These are phyloP conservation scores for Allobates femoralis DNA, from an alignment of 2,797 vertebrate genomes.

Conservation along the genomic window DNA sequence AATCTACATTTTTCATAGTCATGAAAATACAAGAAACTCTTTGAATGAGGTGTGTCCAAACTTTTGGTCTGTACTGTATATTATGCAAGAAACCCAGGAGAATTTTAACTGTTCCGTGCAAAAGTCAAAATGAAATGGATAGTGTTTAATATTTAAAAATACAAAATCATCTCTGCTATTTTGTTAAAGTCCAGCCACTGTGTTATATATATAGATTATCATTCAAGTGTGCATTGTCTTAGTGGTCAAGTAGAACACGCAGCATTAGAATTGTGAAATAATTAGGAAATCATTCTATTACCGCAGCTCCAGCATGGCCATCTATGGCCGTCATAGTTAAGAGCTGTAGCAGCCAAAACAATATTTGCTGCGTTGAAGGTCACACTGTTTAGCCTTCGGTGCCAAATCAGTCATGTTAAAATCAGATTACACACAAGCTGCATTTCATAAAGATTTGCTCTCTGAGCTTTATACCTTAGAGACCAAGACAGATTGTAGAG, in stretches of 20 bases:
- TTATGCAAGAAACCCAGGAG: background rate
- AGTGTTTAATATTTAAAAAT: background rate
- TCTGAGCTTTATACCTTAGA: constrained; percentile 9
- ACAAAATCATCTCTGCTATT: background rate
- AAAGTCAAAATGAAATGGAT: background rate
- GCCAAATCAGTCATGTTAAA: constrained; percentile 52
- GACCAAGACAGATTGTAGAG: constrained; percentile 1
- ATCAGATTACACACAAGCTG: constrained; percentile 58
- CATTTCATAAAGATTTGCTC: constrained; percentile 56
- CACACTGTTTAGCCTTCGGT: constrained; percentile 45
- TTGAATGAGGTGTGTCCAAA: too few species aligned
- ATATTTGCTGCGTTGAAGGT: constrained; percentile 54
- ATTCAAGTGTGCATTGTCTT: background rate
- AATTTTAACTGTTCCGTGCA: background rate
- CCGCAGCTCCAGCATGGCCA: background rate
- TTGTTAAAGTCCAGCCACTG: background rate
- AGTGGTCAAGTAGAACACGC: constrained; percentile 15
- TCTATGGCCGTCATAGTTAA: background rate
- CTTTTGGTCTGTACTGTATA: too few species aligned
- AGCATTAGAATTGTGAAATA: constrained; percentile 22
- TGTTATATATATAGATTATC: constrained; percentile 19
- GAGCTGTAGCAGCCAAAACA: constrained; percentile 6
- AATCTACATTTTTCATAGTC: too few species aligned
- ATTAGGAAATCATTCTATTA: constrained; percentile 2
- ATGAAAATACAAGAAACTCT: too few species aligned